Conservation (phyloP, 53 echinoderm and acorn worm species). For the Echinarachnius parma region DNA sequence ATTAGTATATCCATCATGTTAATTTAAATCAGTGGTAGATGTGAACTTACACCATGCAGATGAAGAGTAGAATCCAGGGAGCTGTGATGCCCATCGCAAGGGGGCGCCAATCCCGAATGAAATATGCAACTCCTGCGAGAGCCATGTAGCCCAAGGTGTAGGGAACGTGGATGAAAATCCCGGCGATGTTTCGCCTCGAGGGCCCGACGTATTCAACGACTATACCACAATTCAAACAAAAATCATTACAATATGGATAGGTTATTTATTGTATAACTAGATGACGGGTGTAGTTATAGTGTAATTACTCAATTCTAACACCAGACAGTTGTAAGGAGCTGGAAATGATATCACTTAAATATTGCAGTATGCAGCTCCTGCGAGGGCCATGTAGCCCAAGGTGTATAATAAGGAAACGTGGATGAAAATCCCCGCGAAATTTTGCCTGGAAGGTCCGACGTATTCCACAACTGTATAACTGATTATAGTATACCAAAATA, state of each 20-base stretch:
- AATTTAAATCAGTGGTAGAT: no score
- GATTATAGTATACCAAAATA: no score
- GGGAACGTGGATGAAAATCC: slow-evolving; percentile 52
- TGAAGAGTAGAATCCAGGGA: not conserved
- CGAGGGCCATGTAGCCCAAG: slow-evolving; percentile 65
- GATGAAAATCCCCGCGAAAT: slow-evolving; percentile 53
- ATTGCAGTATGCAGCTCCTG: slow-evolving; percentile 65
- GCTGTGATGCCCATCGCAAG: slow-evolving; percentile 56
- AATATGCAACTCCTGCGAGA: slow-evolving; percentile 66
- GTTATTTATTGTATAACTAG: no score
- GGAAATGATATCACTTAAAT: no score
- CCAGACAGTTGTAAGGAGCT: no score
- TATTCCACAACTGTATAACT: slow-evolving; percentile 72
- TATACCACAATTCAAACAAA: no score
- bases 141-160: slow-evolving; percentile 72
- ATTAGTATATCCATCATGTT: no score
- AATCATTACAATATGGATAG: no score
- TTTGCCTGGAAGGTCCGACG: slow-evolving; percentile 72
- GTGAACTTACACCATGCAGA: slow-evolving; percentile 15
- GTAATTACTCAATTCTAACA: no score
- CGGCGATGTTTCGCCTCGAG: slow-evolving; percentile 62
- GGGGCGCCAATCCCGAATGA: slow-evolving; percentile 65
- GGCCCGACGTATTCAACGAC: slow-evolving; percentile 82
- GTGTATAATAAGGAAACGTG: slow-evolving; percentile 64
- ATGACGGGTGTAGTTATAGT: no score